Evolutionary conservation across 1,140 invertebrate genomes (phyloP).

Genomic region (Acarapis woodi): DNA sequence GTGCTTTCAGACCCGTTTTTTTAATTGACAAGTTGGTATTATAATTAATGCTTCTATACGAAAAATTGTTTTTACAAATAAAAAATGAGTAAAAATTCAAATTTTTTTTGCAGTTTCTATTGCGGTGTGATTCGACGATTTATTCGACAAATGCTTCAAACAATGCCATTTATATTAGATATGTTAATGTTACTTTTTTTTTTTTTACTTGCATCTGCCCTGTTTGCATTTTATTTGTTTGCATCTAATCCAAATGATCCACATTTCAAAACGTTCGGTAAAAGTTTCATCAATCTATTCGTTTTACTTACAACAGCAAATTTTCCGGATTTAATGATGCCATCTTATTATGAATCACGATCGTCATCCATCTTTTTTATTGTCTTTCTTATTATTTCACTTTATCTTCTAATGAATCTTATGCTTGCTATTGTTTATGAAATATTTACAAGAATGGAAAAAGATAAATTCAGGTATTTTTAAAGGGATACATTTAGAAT

Average conservation of each 20-base stretch:
- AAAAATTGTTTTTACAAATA: too few relatives aligned
- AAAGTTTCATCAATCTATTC: slow-evolving; percentile 64
- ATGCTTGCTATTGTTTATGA: slow-evolving; percentile 72
- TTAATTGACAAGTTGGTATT: slow-evolving; percentile 58
- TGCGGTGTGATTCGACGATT: slow-evolving; percentile 30
- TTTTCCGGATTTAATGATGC: slow-evolving; percentile 86
- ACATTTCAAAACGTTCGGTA: slow-evolving; percentile 12
- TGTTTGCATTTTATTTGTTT: slow-evolving; percentile 49
- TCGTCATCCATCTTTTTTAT: slow-evolving; percentile 65
- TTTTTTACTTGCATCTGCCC: slow-evolving; percentile 51
- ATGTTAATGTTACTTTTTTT: slow-evolving; percentile 57
- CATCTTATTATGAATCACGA: slow-evolving; percentile 41
- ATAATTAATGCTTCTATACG: too few relatives aligned
- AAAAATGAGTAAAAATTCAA: too few relatives aligned
- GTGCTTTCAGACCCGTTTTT: slow-evolving; percentile 62
- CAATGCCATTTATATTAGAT: slow-evolving; percentile 56
- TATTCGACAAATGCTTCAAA: slow-evolving; percentile 32
- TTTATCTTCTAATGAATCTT: slow-evolving; percentile 71
- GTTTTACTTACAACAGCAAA: slow-evolving; percentile 68
- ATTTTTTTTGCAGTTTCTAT: too few relatives aligned
- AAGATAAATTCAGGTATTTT: slow-evolving; percentile 59
- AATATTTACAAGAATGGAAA: slow-evolving; percentile 56
- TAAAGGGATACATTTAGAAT: too few relatives aligned
- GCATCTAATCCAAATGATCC: slow-evolving; percentile 31
- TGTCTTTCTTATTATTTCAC: slow-evolving; percentile 45